These are phyloP conservation scores for Oreocharis arfaki DNA, from an alignment of 2,113 vertebrate species.

Conservation along the genomic window DNA sequence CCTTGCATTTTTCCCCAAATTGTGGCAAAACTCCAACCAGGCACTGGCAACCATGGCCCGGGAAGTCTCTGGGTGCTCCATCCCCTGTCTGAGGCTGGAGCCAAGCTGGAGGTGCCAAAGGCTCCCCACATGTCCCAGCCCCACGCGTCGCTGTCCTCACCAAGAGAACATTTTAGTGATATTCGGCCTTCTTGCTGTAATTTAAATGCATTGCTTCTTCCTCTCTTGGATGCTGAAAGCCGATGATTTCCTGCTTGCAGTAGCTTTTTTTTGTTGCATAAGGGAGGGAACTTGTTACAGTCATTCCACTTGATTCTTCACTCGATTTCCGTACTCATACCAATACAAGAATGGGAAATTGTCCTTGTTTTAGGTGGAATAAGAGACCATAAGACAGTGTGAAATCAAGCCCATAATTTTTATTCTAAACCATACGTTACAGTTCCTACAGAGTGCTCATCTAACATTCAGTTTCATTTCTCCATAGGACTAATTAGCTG, in stretches of 20 bases:
- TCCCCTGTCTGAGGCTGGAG: background rate
- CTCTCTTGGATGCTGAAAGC: background rate
- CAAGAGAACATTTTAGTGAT: background rate
- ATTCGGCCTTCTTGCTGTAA: background rate
- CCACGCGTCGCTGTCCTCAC: background rate
- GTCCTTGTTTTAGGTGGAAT: background rate
- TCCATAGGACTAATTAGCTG: slow-evolving; percentile 26
- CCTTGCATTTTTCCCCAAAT: background rate
- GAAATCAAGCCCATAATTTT: background rate
- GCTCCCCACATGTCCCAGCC: background rate
- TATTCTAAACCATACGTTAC: background rate
- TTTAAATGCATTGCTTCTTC: background rate
- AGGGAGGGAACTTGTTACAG: background rate
- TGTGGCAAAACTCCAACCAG: background rate
- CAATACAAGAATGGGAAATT: background rate
- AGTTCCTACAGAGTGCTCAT: background rate
- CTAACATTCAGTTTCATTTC: slow-evolving; percentile 32
- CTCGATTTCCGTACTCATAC: rapidly evolving
- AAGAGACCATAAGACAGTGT: background rate
- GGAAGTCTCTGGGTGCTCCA: background rate
- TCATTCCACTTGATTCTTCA: background rate
- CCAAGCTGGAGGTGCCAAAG: background rate
- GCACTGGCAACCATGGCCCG: background rate
- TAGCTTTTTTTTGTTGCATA: background rate
- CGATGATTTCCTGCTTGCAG: background rate